These are phyloP conservation scores for Argya squamiceps DNA, from an alignment of 2,797 vertebrate species.

Conservation along the genomic window DNA sequence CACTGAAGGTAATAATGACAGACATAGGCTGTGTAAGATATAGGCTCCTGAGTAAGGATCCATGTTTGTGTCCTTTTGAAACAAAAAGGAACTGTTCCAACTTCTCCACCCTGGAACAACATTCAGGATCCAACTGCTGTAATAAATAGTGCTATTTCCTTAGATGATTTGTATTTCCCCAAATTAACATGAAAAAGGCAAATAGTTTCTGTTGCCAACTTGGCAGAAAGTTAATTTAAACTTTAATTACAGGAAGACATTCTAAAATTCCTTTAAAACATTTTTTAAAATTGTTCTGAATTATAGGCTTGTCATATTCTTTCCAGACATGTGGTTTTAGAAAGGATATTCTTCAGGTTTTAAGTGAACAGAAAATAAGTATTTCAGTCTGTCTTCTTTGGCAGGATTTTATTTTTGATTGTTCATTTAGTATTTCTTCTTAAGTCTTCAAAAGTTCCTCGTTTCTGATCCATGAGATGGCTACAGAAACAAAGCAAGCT, in stretches of 20 bases:
- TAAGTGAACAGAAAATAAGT: conserved; percentile 3
- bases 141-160: conserved; percentile 1
- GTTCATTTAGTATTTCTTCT: conserved; percentile 30
- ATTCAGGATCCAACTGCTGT: not conserved
- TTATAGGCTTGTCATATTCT: not conserved
- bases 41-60: not conserved
- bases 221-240: not conserved
- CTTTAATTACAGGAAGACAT: not conserved
- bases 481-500: conserved; percentile 25
- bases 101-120: not conserved
- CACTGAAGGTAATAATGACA: not conserved
- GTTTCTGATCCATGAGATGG: conserved; percentile 28
- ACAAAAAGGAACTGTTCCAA: not conserved
- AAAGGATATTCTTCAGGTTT: not conserved
- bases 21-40: not conserved
- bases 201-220: not conserved
- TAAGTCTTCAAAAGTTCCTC: conserved; percentile 24
- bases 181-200: not conserved
- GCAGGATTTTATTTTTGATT: conserved; percentile 49
- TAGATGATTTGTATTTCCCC: conserved; percentile 7
- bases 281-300: not conserved
- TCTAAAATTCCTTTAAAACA: not conserved
- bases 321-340: not conserved
- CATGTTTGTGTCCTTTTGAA: conserved; percentile 6
- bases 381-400: not conserved